phyloP scores from a whole-genome alignment of 2,797 vertebrate species.

The Euthynnus affinis region DNA sequence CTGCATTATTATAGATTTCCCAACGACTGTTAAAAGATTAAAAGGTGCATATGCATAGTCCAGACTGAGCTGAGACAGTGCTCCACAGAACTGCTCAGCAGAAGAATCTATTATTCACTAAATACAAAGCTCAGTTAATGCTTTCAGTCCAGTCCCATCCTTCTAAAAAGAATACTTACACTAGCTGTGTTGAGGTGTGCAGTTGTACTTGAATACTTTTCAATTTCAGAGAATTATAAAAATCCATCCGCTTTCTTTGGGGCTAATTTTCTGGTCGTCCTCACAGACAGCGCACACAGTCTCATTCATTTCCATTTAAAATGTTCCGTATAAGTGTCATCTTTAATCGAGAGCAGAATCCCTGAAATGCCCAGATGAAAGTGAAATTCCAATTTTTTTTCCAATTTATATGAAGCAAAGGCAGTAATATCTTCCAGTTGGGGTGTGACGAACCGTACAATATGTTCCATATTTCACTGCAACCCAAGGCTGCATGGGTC shows the following conservation, averaged over 20 bases:
- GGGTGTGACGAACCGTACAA: neutral
- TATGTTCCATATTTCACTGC: neutral
- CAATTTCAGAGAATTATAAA: neutral
- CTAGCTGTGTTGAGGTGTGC: neutral
- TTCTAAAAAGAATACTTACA: neutral
- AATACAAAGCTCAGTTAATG: neutral
- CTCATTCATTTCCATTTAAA: too few relatives aligned
- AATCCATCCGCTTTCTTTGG: neutral
- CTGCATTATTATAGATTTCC: neutral
- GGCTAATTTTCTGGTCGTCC: neutral
- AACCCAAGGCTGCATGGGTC: neutral
- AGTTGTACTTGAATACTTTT: neutral
- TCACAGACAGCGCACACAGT: neutral
- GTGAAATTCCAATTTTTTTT: neutral
- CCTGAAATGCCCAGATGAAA: neutral
- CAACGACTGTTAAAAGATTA: neutral
- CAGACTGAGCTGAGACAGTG: neutral
- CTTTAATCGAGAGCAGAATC: neutral
- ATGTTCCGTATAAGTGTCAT: too few relatives aligned
- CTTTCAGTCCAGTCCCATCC: neutral
- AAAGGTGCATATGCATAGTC: neutral
- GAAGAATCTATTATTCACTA: neutral
- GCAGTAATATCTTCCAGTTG: neutral
- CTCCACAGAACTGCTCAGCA: neutral
- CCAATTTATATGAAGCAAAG: neutral